A percentile compares a stretch with the other conserved stretches of the same genome.
Conservation (phyloP, 2,797 vertebrate species). For the Bovichtus variegatus region DNA sequence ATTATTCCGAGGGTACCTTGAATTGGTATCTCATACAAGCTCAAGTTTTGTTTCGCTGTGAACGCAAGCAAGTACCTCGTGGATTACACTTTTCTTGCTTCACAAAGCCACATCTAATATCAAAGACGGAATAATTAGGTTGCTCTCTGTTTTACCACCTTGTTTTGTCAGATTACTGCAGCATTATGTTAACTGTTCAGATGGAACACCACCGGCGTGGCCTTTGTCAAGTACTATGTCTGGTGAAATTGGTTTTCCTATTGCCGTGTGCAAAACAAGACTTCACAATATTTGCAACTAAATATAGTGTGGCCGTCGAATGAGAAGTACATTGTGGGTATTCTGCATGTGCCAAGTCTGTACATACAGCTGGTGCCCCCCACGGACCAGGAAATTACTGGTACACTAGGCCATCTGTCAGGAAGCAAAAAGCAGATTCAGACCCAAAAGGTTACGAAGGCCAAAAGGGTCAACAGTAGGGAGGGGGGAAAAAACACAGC, state of each 20-base stretch:
- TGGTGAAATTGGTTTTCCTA: slow-evolving; percentile 44
- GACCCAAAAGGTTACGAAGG: slow-evolving; percentile 57
- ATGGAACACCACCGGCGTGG: slow-evolving; percentile 10
- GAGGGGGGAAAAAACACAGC: slow-evolving; percentile 26
- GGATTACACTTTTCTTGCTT: slow-evolving; percentile 32
- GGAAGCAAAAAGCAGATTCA: slow-evolving; percentile 59
- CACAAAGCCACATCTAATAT: slow-evolving; percentile 37
- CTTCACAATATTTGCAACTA: slow-evolving; percentile 32
- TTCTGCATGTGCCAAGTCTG: slow-evolving; percentile 42
- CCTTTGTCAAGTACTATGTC: slow-evolving; percentile 12
- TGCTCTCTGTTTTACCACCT: slow-evolving; percentile 13
- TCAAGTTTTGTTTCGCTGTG: slow-evolving; percentile 41
- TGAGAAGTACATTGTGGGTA: background rate
- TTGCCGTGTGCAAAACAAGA: slow-evolving; percentile 21
- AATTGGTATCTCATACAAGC: slow-evolving; percentile 57
- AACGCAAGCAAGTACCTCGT: slow-evolving; percentile 1
- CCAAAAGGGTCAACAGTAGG: slow-evolving; percentile 61
- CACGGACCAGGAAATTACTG: slow-evolving; percentile 50
- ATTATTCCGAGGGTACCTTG: slow-evolving; percentile 58
- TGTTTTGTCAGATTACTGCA: slow-evolving; percentile 50
- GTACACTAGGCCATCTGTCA: slow-evolving; percentile 77
- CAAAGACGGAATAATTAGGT: slow-evolving; percentile 32
- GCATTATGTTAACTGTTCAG: slow-evolving; percentile 39
- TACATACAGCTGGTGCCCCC: slow-evolving; percentile 68
- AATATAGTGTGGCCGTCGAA: slow-evolving; percentile 39